phyloP scores from a whole-genome alignment of 2,888 invertebrate species.

The Coelinius sp. region DNA sequence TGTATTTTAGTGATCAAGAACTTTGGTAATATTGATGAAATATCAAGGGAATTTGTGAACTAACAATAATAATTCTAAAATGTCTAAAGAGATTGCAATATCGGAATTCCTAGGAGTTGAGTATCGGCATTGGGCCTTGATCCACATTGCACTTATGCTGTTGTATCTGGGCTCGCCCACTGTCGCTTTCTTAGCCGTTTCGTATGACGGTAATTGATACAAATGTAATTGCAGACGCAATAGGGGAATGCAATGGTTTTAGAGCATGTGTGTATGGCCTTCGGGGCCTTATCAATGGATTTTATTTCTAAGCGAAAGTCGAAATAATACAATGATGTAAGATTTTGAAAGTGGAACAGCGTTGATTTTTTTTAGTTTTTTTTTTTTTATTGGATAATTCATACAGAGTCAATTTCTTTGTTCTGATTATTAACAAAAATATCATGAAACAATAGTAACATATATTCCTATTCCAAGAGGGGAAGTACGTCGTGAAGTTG shows the following conservation, averaged over 20 bases:
- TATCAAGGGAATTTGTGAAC: not conserved
- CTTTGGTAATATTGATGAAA: not conserved
- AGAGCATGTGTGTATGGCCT: conserved; percentile 11
- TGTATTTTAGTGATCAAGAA: too few species aligned
- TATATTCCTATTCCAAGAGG: too few species aligned
- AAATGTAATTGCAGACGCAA: conserved; percentile 20
- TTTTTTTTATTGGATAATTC: not conserved
- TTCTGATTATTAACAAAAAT: too few species aligned
- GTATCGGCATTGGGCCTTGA: conserved; percentile 61
- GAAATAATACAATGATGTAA: conserved; percentile 1
- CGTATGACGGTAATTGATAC: conserved; percentile 29
- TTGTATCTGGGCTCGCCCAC: conserved; percentile 16
- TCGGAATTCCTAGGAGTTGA: conserved; percentile 54
- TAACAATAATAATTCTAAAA: not conserved
- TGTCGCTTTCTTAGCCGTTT: conserved; percentile 18
- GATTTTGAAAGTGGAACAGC: conserved; percentile 4
- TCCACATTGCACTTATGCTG: conserved; percentile 53
- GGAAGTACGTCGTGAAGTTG: too few species aligned
- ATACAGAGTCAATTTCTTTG: not conserved
- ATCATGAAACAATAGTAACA: too few species aligned
- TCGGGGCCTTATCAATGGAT: conserved; percentile 21
- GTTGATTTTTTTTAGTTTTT: not conserved
- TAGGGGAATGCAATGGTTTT: conserved; percentile 13
- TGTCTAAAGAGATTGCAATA: conserved; percentile 57
- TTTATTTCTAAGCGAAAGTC: conserved; percentile 18